Conservation (phyloP, 2,113 vertebrate species). For the Semnornis frantzii region DNA sequence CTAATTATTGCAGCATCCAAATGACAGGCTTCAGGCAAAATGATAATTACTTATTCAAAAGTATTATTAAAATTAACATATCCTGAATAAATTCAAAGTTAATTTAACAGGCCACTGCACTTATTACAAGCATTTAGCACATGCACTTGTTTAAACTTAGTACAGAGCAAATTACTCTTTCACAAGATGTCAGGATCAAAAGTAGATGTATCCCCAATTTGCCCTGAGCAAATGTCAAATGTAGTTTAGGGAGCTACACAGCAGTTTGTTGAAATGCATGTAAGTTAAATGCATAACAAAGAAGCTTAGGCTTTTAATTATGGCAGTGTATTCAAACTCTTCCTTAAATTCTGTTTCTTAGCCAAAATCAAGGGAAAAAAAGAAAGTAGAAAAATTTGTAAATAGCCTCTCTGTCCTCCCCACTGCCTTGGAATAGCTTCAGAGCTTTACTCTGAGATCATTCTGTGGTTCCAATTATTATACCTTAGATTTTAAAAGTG, state of each 20-base stretch:
- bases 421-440: not conserved
- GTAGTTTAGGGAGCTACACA: not conserved
- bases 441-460: not conserved
- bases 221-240: not conserved
- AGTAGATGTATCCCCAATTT: conserved; percentile 4
- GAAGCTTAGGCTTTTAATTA: not conserved
- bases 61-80: conserved; percentile 39
- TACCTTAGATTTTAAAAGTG: not conserved
- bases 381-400: not conserved
- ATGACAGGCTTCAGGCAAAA: conserved; percentile 4
- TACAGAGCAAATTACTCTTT: not conserved
- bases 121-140: not conserved
- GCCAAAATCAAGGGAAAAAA: not conserved
- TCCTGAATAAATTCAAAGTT: conserved; percentile 32
- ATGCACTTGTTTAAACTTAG: not conserved
- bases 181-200: conserved; percentile 2
- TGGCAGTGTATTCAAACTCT: not conserved
- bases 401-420: not conserved
- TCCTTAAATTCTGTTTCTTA: not conserved
- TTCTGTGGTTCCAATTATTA: not conserved
- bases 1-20: conserved; percentile 24
- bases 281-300: not conserved
- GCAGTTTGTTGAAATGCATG: not conserved
- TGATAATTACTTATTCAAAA: conserved; percentile 30
- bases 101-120: conserved; percentile 48